Evolutionary conservation across 2,888 invertebrate species (phyloP).

Genomic region (Meandrusa payeni): DNA sequence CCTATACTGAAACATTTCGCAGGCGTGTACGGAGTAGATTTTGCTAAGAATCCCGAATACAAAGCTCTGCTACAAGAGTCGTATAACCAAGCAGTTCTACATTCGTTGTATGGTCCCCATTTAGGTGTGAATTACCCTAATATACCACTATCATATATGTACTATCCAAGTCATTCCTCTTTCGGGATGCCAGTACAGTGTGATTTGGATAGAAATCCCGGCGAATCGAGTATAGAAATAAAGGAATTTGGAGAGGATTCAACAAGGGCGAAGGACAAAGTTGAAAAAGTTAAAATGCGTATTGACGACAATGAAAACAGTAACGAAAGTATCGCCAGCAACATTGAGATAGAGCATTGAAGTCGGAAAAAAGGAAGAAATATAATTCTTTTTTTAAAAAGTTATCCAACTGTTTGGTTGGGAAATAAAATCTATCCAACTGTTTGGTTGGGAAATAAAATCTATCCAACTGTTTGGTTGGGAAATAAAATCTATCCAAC

Average conservation of each 20-base stretch:
- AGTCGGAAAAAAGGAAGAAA: conserved; percentile 3
- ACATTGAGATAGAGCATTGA: conserved; percentile 76
- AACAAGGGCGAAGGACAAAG: conserved; percentile 49
- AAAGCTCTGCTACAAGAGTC: conserved; percentile 73
- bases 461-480: too few relatives aligned
- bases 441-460: too few relatives aligned
- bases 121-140: conserved; percentile 70
- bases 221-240: conserved; percentile 43
- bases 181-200: conserved; percentile 60
- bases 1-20: conserved; percentile 75
- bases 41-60: conserved; percentile 72
- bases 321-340: conserved; percentile 75
- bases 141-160: conserved; percentile 69
- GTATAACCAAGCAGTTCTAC: conserved; percentile 72
- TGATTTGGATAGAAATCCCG: conserved; percentile 59
- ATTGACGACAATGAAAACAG: conserved; percentile 68
- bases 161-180: conserved; percentile 68
- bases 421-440: too few relatives aligned
- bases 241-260: conserved; percentile 48
- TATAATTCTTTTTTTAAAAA: conserved; percentile 6
- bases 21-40: conserved; percentile 73
- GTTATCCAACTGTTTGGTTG: not conserved
- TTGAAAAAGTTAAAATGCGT: conserved; percentile 47
- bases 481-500: too few relatives aligned
- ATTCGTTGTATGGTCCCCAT: conserved; percentile 71